phyloP scores from a whole-genome alignment of 2,797 vertebrate genomes.

The Miichthys miiuy region DNA sequence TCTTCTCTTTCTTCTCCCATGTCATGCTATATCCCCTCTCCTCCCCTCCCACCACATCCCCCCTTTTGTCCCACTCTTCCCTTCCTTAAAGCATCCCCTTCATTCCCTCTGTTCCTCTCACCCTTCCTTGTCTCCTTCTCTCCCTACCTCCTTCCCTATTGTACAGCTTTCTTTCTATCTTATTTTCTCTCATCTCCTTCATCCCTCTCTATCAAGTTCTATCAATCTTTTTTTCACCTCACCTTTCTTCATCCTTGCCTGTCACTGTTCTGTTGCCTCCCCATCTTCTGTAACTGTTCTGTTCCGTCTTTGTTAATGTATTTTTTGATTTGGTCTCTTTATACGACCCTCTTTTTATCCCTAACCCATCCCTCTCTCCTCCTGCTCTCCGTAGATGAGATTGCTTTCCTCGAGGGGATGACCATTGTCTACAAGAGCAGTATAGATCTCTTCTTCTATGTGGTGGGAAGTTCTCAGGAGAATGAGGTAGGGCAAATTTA shows the following conservation, averaged over 20 bases:
- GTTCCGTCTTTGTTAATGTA: no score
- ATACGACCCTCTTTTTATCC: not conserved
- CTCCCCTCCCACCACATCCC: conserved; percentile 11
- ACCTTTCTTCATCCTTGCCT: not conserved
- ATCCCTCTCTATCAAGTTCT: not conserved
- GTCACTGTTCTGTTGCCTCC: no score
- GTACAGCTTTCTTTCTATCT: not conserved
- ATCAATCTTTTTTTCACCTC: not conserved
- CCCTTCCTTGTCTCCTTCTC: not conserved
- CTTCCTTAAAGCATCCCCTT: conserved; percentile 12
- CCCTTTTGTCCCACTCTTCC: conserved; percentile 33
- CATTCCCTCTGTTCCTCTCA: conserved; percentile 10
- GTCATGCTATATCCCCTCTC: conserved; percentile 39
- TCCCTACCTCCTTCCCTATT: not conserved
- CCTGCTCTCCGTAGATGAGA: conserved; percentile 86
- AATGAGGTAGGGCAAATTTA: conserved; percentile 87
- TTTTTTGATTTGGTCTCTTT: not conserved
- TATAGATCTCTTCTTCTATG: conserved; percentile 92
- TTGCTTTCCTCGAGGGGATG: conserved; percentile 90
- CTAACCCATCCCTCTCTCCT: conserved; percentile 5
- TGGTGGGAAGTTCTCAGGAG: conserved; percentile 91
- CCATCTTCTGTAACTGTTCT: not conserved
- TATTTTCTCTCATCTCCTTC: not conserved
- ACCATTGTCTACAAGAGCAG: conserved; percentile 93
- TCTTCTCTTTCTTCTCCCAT: conserved; percentile 41